phyloP scores from a whole-genome alignment of 2,113 vertebrate species.

The Carassius auratus region DNA sequence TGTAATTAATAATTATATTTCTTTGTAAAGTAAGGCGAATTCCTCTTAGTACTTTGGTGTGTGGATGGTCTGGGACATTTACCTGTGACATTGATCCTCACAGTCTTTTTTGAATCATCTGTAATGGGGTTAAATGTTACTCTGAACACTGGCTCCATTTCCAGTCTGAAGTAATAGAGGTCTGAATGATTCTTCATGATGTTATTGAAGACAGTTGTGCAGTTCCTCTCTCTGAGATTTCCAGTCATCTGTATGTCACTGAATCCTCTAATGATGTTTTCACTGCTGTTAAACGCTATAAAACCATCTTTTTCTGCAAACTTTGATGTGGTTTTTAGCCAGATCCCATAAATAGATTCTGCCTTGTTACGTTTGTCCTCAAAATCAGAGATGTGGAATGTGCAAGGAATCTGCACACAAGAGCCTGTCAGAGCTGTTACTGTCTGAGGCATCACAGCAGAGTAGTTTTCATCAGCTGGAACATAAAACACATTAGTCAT shows the following conservation, averaged over 20 bases:
- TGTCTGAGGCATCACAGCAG: not conserved
- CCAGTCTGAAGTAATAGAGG: constrained; percentile 60
- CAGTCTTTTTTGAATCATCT: not conserved
- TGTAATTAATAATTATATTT: no score
- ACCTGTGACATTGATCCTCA: constrained; percentile 56
- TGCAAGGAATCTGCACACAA: constrained; percentile 64
- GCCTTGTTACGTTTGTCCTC: fast-evolving
- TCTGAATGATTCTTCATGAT: not conserved
- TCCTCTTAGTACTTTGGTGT: no score
- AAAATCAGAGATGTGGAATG: not conserved
- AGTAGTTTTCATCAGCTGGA: not conserved
- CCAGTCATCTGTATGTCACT: constrained; percentile 52
- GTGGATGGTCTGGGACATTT: not conserved
- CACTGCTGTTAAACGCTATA: constrained; percentile 48
- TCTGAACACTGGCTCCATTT: not conserved
- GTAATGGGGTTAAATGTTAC: not conserved
- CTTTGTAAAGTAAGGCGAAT: not conserved
- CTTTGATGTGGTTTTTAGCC: constrained; percentile 25
- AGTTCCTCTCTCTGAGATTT: constrained; percentile 56
- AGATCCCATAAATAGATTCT: not conserved
- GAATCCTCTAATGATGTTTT: not conserved
- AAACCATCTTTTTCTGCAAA: fast-evolving
- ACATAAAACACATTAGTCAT: not conserved
- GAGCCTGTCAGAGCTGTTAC: constrained; percentile 59
- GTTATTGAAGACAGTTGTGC: constrained; percentile 14